Base-by-base conservation (phyloP, 1,140 invertebrate species). In the Armadillidium nasatum region DNA sequence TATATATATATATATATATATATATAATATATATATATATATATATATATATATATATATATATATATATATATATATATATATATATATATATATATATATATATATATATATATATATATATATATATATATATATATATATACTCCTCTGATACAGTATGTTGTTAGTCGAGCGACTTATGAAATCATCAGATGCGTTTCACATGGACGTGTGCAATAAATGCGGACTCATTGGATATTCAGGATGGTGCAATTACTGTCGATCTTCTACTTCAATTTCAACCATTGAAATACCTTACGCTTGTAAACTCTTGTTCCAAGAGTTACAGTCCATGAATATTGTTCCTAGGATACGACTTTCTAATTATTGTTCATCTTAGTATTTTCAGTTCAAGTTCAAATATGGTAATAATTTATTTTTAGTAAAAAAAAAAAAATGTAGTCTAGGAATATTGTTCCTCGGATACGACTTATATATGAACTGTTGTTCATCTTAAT, bases 321-420 rank as follows among this genome's bases (percentile, higher is more conserved):
- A 99, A 85, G 98, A 99, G 85, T 86, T 99, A 0, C 93, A 96
- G 82, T 92, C 95, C 0, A 99, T 99, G 97, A 99, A 98, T 85
- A 97, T 99, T 83, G 91, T 96, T 10, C 96, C 97, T 7, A 89
- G 79, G 44, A 60, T 78, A 46, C 69, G 76, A 43, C 54, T 78
- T 44, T 72, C 78, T 50, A 79, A 80, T 75, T 78, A 78, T 71
- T 75, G 83, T 75, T 82, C 82, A 80, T 79, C 73, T 9, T 75
- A 67, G 67, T 7, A 60, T 7, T 60, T 60, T 15, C 7, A 33
- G 6, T 33, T 33, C 1, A 33, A 33, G 6, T 33, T 33, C 33
- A 33, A 33, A 33, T 6, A 33, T n/a, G n/a, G n/a, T n/a, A n/a
- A n/a, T n/a, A n/a, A n/a, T n/a, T n/a, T n/a, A n/a, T n/a, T n/a